These are phyloP conservation scores for Epinephelus moara DNA, from an alignment of 2,113 vertebrate genomes.

Conservation along the genomic window DNA sequence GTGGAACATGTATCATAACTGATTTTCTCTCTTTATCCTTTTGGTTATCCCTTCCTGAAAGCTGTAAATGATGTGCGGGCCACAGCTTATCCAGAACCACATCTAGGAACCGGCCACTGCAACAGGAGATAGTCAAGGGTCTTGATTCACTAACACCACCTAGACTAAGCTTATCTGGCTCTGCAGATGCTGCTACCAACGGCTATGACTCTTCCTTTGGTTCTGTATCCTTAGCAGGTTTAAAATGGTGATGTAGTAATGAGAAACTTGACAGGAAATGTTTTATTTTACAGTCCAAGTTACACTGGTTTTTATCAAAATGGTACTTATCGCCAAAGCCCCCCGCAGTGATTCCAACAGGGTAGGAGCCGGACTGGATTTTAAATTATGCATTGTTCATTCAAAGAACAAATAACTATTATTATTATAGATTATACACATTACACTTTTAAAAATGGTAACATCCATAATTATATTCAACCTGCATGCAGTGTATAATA, in stretches of 20 bases:
- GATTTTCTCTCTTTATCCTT: conserved; percentile 61
- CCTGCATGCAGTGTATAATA: conserved; percentile 14
- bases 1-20: conserved; percentile 55
- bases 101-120: conserved; percentile 62
- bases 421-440: conserved; percentile 8
- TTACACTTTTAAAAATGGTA: not conserved
- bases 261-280: conserved; percentile 41
- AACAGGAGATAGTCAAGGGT: conserved; percentile 68
- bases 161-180: conserved; percentile 65
- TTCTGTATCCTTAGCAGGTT: conserved; percentile 35
- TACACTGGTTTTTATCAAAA: not conserved
- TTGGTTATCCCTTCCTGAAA: conserved; percentile 51
- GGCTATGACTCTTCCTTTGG: conserved; percentile 51
- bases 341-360: not conserved
- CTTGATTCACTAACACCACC: conserved; percentile 70
- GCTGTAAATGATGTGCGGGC: conserved; percentile 54
- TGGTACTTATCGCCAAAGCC: not conserved
- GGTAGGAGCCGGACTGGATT: not conserved
- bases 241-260: conserved; percentile 40
- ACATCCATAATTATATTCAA: conserved; percentile 9
- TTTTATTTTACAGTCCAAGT: conserved; percentile 37
- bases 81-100: conserved; percentile 56
- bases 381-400: conserved; percentile 22
- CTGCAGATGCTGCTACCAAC: conserved; percentile 63
- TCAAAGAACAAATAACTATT: conserved; percentile 9